Evolutionary conservation across 1,140 invertebrate species (phyloP), one percentile per base, ranked within the genome.

Genomic region (Agrilus planipennis): DNA sequence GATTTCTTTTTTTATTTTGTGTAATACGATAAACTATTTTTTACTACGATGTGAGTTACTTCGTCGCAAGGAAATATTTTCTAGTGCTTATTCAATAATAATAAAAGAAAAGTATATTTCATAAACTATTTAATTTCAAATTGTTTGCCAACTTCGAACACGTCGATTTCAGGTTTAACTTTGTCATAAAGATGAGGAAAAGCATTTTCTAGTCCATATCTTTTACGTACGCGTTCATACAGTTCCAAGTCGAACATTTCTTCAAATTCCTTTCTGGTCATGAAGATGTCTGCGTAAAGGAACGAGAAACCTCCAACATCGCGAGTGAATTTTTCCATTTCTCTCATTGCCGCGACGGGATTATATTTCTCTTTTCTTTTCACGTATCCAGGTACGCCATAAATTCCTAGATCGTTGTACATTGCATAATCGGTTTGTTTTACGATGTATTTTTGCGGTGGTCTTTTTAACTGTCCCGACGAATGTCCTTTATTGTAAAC

Each of bases 81-180:
- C n/a, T n/a, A n/a, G n/a, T n/a, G n/a, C n/a, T n/a, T n/a, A n/a
- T n/a, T n/a, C n/a, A n/a, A n/a, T n/a, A n/a, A n/a, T n/a, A n/a
- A n/a, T n/a, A n/a, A n/a, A n/a, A n/a, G n/a, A n/a, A n/a, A n/a
- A n/a, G n/a, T n/a, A n/a, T n/a, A n/a, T n/a, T n/a, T n/a, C n/a
- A n/a, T 25, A 25, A 7, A 25, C 11, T 34, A 46, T 22, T 43
- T 41, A 39, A 48, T 50, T 41, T 48, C 42, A 41, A 62, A 63
- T 37, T 65, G 40, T 50, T 63, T 68, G 2, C 74, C 76, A 19
- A 80, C 65, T 53, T 69, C 59, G 46, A 78, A 71, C 9, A 81
- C 76, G 54, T 81, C 72, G 28, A 81, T 72, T 60, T 81, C 78
- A 1, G 78, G 78, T 46, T 77, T 66, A 2, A 78, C 73, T 54